Evolutionary conservation across 2,113 vertebrate genomes (phyloP), one percentile per base, ranked within the genome.

Genomic region (Paralichthys olivaceus): DNA sequence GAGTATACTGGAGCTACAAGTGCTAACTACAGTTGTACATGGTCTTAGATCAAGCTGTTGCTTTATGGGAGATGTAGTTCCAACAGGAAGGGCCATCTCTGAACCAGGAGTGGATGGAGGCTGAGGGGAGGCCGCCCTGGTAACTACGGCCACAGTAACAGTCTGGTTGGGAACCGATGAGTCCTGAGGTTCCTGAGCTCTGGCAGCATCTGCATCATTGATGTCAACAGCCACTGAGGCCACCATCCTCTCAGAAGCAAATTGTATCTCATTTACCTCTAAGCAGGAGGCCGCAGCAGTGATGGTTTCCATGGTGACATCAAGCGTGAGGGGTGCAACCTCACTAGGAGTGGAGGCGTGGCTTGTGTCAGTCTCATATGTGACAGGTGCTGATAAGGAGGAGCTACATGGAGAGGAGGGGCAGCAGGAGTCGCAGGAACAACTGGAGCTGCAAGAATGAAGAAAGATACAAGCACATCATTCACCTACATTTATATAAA

Each of bases 391-490:
- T 0, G 95, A 95, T 2, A 95, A 77, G 28, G 91, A 96, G 79
- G 94, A 95, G 95, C 95, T 96, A 89, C 95, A 95, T 11, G 94
- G 95, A 7, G 94, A 96, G 8, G 95, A 95, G 34, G 93, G 94
- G 80, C 96, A 96, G 94, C 94, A 96, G 58, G 96, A 96, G 75
- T 93, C 94, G 0, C 96, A 97, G 67, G 96, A 97, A 80, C 96
- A 96, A 88, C 96, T 95, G 91, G 94, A 95, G 85, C 90, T 95
- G 34, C 20, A 61, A 55, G 55, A 68, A 23, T 69, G 51, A 78
- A 0, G 34, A 12, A 23, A 47, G 14, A 19, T 17, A 7, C 37
- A 40, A 17, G 43, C 43, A 17, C 43, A 47, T 17, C 37, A 40
- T 40, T 40, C 37, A 40, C 11, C 37, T 40, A 12, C 2, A 40